Conservation (phyloP, 2,888 invertebrate species). For the Scaptomyza cyrtandrae region DNA sequence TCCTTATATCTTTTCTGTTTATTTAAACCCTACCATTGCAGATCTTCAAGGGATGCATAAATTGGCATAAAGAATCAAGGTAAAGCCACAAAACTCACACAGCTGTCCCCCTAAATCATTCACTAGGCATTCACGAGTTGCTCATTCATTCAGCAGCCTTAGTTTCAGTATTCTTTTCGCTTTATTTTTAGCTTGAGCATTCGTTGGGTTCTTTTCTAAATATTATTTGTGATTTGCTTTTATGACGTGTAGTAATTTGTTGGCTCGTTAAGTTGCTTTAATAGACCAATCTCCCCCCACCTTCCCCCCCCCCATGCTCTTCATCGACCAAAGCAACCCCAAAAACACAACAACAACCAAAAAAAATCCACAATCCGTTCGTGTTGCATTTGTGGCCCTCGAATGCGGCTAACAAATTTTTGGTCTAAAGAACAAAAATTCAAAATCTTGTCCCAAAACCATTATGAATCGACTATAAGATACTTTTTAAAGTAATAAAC, state of each 20-base stretch:
- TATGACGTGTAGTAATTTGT: slow-evolving; percentile 84
- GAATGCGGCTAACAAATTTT: slow-evolving; percentile 2
- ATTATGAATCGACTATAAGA: neutral
- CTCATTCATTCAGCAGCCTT: slow-evolving; percentile 11
- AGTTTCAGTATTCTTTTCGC: slow-evolving; percentile 13
- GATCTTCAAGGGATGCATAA: slow-evolving; percentile 18
- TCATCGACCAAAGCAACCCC: neutral
- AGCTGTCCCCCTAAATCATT: slow-evolving; percentile 80
- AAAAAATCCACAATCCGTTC: slow-evolving; percentile 31
- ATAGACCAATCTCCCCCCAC: slow-evolving; percentile 43
- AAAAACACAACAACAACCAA: neutral
- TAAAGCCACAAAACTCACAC: slow-evolving; percentile 41
- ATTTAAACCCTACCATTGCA: too few species aligned
- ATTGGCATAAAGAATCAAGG: slow-evolving; percentile 49
- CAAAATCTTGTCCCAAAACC: accelerated
- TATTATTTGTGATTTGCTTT: slow-evolving; percentile 71
- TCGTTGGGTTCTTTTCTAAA: slow-evolving; percentile 30
- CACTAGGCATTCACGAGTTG: slow-evolving; percentile 23
- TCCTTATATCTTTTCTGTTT: too few species aligned
- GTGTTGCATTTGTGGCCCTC: slow-evolving; percentile 19
- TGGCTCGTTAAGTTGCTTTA: slow-evolving; percentile 82
- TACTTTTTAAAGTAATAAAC: neutral
- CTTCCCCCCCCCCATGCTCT: neutral
- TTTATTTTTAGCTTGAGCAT: slow-evolving; percentile 47
- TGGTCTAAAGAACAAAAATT: slow-evolving; percentile 32